A percentile compares a stretch with the other conserved stretches of the same genome.
These are phyloP conservation scores for Tachina lurida DNA, from an alignment of 2,888 invertebrate species.

Conservation along the genomic window DNA sequence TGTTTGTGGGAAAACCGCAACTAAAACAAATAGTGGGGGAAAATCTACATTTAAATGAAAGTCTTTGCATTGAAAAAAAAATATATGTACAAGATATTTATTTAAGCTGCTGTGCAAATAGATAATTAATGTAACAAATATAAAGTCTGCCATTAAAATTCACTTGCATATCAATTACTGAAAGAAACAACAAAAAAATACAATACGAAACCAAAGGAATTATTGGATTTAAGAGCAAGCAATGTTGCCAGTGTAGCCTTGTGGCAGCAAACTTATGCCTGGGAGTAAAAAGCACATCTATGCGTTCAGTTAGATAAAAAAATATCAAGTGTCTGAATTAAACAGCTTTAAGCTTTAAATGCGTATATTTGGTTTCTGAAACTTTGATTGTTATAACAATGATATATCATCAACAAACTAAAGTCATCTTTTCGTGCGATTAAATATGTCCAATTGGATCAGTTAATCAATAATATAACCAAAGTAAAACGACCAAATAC, in stretches of 20 bases:
- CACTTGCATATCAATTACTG: neutral
- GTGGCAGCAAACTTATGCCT: too few relatives aligned
- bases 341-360: too few relatives aligned
- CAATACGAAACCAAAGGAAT: neutral
- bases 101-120: slow-evolving; percentile 43
- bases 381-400: too few relatives aligned
- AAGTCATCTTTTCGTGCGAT: too few relatives aligned
- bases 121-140: slow-evolving; percentile 44
- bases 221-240: neutral
- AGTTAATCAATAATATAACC: too few relatives aligned
- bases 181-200: neutral
- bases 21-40: slow-evolving; percentile 28
- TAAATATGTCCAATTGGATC: too few relatives aligned
- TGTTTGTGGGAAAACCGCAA: slow-evolving; percentile 40
- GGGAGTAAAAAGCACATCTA: too few relatives aligned
- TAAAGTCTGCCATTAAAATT: slow-evolving; percentile 1
- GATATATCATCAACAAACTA: too few relatives aligned
- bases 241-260: neutral
- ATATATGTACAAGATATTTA: slow-evolving; percentile 8
- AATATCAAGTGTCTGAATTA: too few relatives aligned
- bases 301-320: too few relatives aligned
- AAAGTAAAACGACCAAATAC: too few relatives aligned
- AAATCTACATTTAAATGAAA: slow-evolving; percentile 49
- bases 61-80: neutral
- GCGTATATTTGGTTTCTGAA: too few relatives aligned